Conservation (phyloP, 2,888 invertebrate species). For the Merodon equestris region DNA sequence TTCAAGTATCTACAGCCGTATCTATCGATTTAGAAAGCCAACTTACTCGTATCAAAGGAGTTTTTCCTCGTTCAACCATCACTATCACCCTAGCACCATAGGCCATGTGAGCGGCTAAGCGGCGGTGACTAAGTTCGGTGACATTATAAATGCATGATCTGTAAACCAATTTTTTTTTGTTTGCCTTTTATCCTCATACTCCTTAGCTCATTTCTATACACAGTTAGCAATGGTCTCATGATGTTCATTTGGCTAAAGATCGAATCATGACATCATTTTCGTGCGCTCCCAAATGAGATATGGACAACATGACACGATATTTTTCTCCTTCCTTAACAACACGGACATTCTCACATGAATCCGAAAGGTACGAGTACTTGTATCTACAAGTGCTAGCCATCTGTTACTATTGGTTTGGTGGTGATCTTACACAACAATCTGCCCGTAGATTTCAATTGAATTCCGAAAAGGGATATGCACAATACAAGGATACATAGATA, state of each 20-base stretch:
- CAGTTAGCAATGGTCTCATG: constrained; percentile 69
- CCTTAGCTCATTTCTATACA: constrained; percentile 9
- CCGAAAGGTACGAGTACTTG: background rate
- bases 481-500: constrained; percentile 24
- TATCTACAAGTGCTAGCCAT: background rate
- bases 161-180: constrained; percentile 49
- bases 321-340: constrained; percentile 39
- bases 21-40: constrained; percentile 69
- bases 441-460: constrained; percentile 49
- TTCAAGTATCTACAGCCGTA: constrained; percentile 37
- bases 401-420: constrained; percentile 30
- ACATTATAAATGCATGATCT: constrained; percentile 69
- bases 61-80: constrained; percentile 37
- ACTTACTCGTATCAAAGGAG: constrained; percentile 25
- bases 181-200: constrained; percentile 5
- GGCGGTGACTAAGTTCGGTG: constrained; percentile 18
- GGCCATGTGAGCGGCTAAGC: too few relatives aligned
- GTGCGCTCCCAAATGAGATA: constrained; percentile 70
- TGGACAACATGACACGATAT: constrained; percentile 67
- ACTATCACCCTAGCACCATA: too few relatives aligned
- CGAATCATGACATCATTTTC: constrained; percentile 74
- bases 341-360: background rate
- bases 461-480: constrained; percentile 46
- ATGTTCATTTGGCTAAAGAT: constrained; percentile 75
- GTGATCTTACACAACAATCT: constrained; percentile 52